These are phyloP conservation scores for Geococcyx californianus DNA, from an alignment of 2,113 vertebrate genomes.

Conservation along the genomic window DNA sequence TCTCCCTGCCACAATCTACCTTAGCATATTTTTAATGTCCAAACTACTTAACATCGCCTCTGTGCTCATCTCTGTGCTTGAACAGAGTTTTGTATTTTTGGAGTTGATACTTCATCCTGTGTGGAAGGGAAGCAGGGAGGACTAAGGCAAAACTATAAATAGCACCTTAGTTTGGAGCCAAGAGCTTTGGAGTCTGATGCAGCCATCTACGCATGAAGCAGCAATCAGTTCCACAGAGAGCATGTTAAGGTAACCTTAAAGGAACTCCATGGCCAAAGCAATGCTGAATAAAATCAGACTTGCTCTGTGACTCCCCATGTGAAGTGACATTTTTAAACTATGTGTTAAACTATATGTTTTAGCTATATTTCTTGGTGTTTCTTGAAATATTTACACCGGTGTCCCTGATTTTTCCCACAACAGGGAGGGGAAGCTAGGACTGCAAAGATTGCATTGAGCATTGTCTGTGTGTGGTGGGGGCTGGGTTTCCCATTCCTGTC, in stretches of 20 bases:
- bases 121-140: background rate
- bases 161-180: background rate
- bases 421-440: background rate
- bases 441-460: background rate
- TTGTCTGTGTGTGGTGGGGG: accelerated
- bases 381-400: background rate
- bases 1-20: background rate
- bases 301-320: background rate
- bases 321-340: background rate
- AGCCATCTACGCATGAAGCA: background rate
- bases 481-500: background rate
- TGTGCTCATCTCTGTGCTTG: background rate
- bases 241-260: background rate
- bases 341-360: accelerated
- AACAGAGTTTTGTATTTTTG: background rate
- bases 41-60: background rate
- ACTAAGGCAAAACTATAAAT: background rate
- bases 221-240: background rate
- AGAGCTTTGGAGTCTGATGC: background rate
- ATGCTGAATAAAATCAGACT: accelerated
- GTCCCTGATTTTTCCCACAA: background rate
- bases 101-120: background rate
- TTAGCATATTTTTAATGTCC: background rate
- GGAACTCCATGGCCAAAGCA: background rate
- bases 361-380: accelerated